A percentile compares a stretch with the other conserved stretches of the same genome.
phyloP scores from a whole-genome alignment of 2,113 vertebrate species.

The Callopanchax toddi region DNA sequence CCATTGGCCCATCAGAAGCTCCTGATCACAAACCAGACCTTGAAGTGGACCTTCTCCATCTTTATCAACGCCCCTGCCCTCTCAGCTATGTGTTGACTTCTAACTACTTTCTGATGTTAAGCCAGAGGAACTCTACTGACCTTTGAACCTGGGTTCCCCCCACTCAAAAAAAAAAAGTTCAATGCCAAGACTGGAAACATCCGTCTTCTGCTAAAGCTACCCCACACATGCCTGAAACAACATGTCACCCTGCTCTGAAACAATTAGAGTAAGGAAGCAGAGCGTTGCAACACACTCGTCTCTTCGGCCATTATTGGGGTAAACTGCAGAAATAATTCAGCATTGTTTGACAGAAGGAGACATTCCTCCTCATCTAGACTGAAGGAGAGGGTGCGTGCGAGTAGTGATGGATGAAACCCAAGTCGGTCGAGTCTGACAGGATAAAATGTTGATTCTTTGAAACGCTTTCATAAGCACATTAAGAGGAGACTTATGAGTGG shows the following conservation, averaged over 20 bases:
- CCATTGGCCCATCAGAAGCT: no score
- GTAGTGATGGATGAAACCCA: conserved; percentile 31
- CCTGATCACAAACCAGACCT: conserved; percentile 13
- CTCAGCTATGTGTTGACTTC: conserved; percentile 26
- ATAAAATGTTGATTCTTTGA: conserved; percentile 49
- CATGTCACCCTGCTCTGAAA: conserved; percentile 9
- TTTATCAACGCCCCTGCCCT: conserved; percentile 12
- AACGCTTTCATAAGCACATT: conserved; percentile 56
- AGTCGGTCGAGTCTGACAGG: conserved; percentile 19
- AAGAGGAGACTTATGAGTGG: conserved; percentile 33
- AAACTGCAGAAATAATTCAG: conserved; percentile 52
- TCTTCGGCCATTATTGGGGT: conserved; percentile 6
- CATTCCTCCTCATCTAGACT: conserved; percentile 32
- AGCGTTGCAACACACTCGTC: conserved; percentile 19
- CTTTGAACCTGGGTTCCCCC: conserved; percentile 43
- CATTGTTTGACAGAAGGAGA: conserved; percentile 60
- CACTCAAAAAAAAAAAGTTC: conserved; percentile 43
- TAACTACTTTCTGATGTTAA: conserved; percentile 45
- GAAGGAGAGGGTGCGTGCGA: conserved; percentile 42
- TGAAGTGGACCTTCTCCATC: conserved; percentile 3
- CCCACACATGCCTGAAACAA: conserved; percentile 13
- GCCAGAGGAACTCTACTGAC: conserved; percentile 48
- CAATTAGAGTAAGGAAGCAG: conserved; percentile 14
- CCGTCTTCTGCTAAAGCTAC: conserved; percentile 30
- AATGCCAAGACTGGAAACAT: conserved; percentile 60